phyloP scores from a whole-genome alignment of 2,888 invertebrate genomes.

The Boloria selene region DNA sequence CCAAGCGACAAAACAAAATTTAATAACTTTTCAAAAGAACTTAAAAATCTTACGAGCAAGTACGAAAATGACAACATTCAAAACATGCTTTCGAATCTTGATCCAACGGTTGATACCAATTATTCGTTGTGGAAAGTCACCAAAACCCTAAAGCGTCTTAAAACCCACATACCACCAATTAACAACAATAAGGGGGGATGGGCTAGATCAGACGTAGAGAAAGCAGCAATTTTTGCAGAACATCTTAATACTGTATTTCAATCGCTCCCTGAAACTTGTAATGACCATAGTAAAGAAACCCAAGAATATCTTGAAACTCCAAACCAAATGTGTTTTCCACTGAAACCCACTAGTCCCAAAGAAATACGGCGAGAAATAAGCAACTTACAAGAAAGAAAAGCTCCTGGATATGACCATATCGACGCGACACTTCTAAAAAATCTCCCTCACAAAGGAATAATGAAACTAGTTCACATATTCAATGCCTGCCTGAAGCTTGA shows the following conservation, averaged over 20 bases:
- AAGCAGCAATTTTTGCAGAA: background rate
- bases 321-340: no score
- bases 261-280: no score
- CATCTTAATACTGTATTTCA: background rate
- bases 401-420: no score
- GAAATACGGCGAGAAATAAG: no score
- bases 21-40: conserved; percentile 11
- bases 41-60: background rate
- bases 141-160: background rate
- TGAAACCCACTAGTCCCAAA: no score
- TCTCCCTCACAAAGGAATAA: no score
- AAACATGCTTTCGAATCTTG: background rate
- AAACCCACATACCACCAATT: background rate
- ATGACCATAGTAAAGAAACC: no score
- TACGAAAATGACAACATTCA: background rate
- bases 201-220: conserved; percentile 1
- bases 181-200: background rate
- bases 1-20: conserved; percentile 31
- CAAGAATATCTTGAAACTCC: no score
- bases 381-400: no score
- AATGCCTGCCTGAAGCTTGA: no score
- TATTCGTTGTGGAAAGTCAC: conserved; percentile 2
- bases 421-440: no score
- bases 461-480: no score
- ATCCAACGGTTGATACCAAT: background rate